Conservation (phyloP, 2,888 invertebrate species). For the Tenthredo amoena region DNA sequence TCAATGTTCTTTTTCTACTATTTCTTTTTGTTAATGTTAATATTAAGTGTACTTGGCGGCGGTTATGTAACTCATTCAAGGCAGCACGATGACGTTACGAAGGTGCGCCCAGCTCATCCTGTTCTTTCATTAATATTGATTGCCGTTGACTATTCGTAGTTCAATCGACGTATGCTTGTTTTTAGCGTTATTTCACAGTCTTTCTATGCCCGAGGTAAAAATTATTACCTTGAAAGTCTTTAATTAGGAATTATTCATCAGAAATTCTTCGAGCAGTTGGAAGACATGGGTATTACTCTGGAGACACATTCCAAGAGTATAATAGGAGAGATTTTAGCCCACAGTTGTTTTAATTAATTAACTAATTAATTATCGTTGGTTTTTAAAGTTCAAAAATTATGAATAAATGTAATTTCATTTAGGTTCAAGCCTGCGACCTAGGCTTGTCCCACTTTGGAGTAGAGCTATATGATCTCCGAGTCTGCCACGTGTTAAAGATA, state of each 20-base stretch:
- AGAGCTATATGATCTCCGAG: neutral
- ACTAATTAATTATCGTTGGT: neutral
- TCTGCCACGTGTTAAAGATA: conserved; percentile 26
- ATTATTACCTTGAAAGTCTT: neutral
- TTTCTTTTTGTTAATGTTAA: conserved; percentile 29
- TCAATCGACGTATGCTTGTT: conserved; percentile 8
- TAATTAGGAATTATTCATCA: neutral
- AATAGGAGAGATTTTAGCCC: neutral
- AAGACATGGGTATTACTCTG: neutral
- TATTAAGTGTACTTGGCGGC: conserved; percentile 54
- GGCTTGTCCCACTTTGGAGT: conserved; percentile 4
- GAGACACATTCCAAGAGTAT: neutral
- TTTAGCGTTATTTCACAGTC: neutral
- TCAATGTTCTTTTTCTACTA: neutral
- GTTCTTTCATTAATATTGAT: conserved; percentile 68
- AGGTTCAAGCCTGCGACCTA: neutral
- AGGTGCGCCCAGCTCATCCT: conserved; percentile 72
- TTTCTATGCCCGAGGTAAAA: neutral
- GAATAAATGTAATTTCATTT: neutral
- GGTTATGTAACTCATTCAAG: conserved; percentile 72
- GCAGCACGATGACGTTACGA: conserved; percentile 68
- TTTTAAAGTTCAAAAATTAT: neutral
- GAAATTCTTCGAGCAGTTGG: neutral
- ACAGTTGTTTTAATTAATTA: neutral
- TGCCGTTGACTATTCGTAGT: conserved; percentile 31